These are phyloP conservation scores for Ceratina calcarata DNA, from an alignment of 1,140 invertebrate genomes.

Conservation along the genomic window DNA sequence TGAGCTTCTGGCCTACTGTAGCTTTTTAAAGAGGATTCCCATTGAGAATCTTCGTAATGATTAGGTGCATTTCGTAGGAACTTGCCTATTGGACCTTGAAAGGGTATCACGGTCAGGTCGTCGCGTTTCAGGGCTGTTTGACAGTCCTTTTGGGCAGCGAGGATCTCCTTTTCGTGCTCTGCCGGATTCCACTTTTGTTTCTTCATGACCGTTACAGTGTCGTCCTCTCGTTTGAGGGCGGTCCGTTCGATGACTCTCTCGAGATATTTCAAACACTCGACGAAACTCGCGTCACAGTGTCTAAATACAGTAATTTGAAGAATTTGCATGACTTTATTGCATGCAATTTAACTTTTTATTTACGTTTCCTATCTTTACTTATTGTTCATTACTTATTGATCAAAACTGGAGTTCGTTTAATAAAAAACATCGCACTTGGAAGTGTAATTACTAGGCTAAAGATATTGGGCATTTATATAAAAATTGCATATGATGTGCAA, in stretches of 20 bases:
- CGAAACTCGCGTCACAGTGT: constrained; percentile 80
- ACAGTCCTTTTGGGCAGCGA: constrained; percentile 79
- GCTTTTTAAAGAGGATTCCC: too few species aligned
- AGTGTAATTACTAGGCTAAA: too few species aligned
- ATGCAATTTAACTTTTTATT: not conserved
- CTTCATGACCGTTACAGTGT: constrained; percentile 79
- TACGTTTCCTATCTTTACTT: not conserved
- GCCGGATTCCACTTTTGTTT: constrained; percentile 76
- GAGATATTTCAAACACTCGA: constrained; percentile 82
- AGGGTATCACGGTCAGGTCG: constrained; percentile 78
- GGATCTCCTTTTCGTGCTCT: constrained; percentile 73
- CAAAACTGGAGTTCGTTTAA: too few species aligned
- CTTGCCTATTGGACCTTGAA: constrained; percentile 79
- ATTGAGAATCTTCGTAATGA: not conserved
- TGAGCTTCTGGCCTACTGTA: too few species aligned
- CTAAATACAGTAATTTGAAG: constrained; percentile 72
- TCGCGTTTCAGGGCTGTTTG: constrained; percentile 74
- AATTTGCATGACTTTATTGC: not conserved
- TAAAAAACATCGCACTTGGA: too few species aligned
- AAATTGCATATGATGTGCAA: too few species aligned
- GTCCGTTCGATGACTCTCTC: constrained; percentile 72
- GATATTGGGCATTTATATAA: too few species aligned
- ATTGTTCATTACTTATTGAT: too few species aligned
- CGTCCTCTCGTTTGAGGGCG: constrained; percentile 77
- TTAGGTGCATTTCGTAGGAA: not conserved